Evolutionary conservation across 92 coral and sea anemone species (phyloP).

Genomic region (Diadumene lineata): DNA sequence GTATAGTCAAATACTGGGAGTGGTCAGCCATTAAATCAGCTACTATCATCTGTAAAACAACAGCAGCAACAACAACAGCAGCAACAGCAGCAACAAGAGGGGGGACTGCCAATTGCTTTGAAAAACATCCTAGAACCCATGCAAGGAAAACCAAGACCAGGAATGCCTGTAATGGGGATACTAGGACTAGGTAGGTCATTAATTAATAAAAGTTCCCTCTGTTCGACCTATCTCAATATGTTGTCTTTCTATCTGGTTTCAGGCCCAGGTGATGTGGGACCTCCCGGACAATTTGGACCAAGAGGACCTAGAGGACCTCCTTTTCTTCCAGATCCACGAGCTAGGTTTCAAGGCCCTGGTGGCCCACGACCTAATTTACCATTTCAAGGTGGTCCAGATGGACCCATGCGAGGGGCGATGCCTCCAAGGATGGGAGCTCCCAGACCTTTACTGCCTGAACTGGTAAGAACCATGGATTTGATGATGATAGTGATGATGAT

Average conservation of each 20-base stretch:
- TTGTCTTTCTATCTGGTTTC: neutral
- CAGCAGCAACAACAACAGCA: conserved; percentile 50
- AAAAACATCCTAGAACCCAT: conserved; percentile 73
- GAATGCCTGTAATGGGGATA: conserved; percentile 47
- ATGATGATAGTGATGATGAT: neutral
- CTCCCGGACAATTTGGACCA: conserved; percentile 81
- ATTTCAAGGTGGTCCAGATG: conserved; percentile 79
- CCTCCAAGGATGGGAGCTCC: conserved; percentile 90
- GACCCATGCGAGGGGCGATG: conserved; percentile 77
- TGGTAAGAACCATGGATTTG: conserved; percentile 53
- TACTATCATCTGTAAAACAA: conserved; percentile 41
- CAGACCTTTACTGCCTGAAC: conserved; percentile 81
- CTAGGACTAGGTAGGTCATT: conserved; percentile 60
- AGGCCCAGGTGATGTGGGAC: conserved; percentile 70
- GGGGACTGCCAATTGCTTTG: conserved; percentile 52
- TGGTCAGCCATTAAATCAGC: conserved; percentile 51
- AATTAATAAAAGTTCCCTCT: no score
- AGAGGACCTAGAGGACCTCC: conserved; percentile 82
- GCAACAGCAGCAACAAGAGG: conserved; percentile 47
- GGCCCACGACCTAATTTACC: conserved; percentile 87
- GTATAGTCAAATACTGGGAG: conserved; percentile 38
- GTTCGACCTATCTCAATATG: neutral
- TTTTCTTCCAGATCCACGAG: conserved; percentile 65
- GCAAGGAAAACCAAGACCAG: conserved; percentile 60
- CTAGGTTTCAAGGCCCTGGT: conserved; percentile 90